Evolutionary conservation across 2,113 vertebrate species (phyloP), one percentile per base, ranked within the genome.

Genomic region (Crotalus helleri): DNA sequence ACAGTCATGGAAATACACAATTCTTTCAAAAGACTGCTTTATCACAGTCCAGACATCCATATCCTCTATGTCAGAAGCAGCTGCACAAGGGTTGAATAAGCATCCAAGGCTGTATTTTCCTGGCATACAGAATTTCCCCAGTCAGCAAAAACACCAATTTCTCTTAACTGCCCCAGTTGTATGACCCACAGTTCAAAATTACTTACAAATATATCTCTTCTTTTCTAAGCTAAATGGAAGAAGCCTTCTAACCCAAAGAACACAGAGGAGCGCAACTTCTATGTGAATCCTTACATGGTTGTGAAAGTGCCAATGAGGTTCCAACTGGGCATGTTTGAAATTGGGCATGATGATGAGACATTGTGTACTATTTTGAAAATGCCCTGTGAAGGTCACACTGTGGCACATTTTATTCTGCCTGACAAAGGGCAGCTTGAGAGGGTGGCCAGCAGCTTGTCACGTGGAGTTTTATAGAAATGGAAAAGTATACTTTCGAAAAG

Each of bases 261-360:
- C 49, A 97, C 97, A 0, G 93, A 93, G 46, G 85, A 95, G 3
- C 95, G 91, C 23, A 92, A 97, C 13, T 97, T 97, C 69, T 88
- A 94, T 6, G 39, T 97, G 87, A 87, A 93, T 13, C 13, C 81
- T 13, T 91, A 95, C 69, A 94, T 29, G 15, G 4, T 91, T 0
- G 92, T 97, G 93, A 97, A 94, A 93, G 96, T 97, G 15, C 95
- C 96, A 58, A 97, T 96, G 96, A 97, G 97, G 97, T 94, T 93
- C 46, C 95, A 5, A 0, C 29, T 17, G 1, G 96, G 95, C 55
- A 81, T 93, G 89, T 97, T 96, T 0, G 89, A 92, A 12, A 51
- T 21, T 0, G 94, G 90, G 26, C 81, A 5, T 0, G 96, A 97
- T 0, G 53, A 94, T 0, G n/a, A 95, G 85, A 95, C 96, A 13